These are phyloP conservation scores for Pyrgus malvae DNA, from an alignment of 2,888 invertebrate species.

Conservation along the genomic window DNA sequence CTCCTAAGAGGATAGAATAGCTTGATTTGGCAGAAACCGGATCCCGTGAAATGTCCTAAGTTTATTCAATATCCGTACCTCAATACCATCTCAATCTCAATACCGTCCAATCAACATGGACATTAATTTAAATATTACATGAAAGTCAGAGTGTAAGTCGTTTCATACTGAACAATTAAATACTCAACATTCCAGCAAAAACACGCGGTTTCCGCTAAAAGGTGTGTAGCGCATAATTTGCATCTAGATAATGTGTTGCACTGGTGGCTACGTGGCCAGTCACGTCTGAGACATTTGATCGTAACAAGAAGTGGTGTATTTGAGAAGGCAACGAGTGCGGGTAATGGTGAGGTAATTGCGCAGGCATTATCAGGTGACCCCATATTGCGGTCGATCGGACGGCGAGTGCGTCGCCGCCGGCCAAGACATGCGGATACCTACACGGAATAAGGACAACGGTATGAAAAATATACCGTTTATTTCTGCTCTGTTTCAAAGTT, in stretches of 20 bases:
- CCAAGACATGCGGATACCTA: slow-evolving; percentile 21
- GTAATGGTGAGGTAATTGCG: slow-evolving; percentile 73
- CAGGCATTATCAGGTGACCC: slow-evolving; percentile 76
- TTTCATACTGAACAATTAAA: neutral
- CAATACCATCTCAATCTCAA: too few species aligned
- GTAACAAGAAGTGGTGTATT: slow-evolving; percentile 68
- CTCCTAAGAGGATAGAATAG: too few species aligned
- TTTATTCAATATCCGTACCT: too few species aligned
- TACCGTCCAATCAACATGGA: too few species aligned
- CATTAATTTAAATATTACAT: too few species aligned
- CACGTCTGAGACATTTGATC: slow-evolving; percentile 77
- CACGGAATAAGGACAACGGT: slow-evolving; percentile 8
- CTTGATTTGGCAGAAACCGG: too few species aligned
- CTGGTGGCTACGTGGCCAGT: slow-evolving; percentile 60
- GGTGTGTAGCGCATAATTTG: slow-evolving; percentile 65
- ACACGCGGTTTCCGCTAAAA: slow-evolving; percentile 29
- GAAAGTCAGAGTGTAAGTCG: too few species aligned
- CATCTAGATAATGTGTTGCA: slow-evolving; percentile 68
- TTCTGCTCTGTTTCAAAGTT: too few species aligned
- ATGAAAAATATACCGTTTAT: neutral
- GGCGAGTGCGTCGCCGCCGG: slow-evolving; percentile 47
- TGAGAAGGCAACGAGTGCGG: slow-evolving; percentile 48
- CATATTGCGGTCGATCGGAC: slow-evolving; percentile 67
- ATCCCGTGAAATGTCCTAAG: too few species aligned
- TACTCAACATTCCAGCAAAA: slow-evolving; percentile 7